These are phyloP conservation scores for Terebella lapidaria DNA, from an alignment of 2,888 invertebrate species.

Conservation along the genomic window DNA sequence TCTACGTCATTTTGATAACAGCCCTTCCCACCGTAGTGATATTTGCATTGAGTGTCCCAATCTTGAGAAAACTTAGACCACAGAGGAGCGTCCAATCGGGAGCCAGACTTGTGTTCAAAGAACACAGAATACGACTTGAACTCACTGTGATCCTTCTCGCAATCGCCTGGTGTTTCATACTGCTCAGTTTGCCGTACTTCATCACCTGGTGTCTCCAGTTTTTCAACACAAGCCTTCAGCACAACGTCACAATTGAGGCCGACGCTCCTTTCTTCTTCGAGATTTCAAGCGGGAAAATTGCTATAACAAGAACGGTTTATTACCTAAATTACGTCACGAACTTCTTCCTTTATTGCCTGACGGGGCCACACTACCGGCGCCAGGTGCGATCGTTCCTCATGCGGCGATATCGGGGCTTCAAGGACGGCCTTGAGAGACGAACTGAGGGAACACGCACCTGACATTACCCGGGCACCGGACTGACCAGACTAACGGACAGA, in stretches of 20 bases:
- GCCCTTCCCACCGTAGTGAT: slow-evolving; percentile 15
- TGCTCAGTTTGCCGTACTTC: slow-evolving; percentile 43
- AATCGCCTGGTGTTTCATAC: slow-evolving; percentile 44
- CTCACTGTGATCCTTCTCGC: slow-evolving; percentile 44
- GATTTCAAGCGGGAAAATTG: slow-evolving; percentile 12
- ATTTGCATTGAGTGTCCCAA: slow-evolving; percentile 34
- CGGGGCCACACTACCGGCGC: slow-evolving; percentile 39
- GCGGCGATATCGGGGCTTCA: neutral
- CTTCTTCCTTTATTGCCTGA: slow-evolving; percentile 44
- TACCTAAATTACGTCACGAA: slow-evolving; percentile 45
- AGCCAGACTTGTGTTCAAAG: slow-evolving; percentile 4
- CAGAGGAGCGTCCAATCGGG: slow-evolving; percentile 20
- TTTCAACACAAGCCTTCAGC: neutral
- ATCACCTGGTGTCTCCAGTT: slow-evolving; percentile 33
- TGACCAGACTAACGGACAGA: too few species aligned
- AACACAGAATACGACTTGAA: slow-evolving; percentile 26
- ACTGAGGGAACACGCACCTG: too few species aligned
- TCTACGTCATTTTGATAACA: slow-evolving; percentile 31
- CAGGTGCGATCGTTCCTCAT: neutral
- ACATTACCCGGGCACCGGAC: too few species aligned
- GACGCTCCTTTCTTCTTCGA: neutral
- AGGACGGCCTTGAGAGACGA: too few species aligned
- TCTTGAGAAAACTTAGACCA: slow-evolving; percentile 36
- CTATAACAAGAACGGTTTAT: slow-evolving; percentile 36
- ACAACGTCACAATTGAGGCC: neutral